Percentiles rank a stretch among this genome's conserved stretches.
phyloP scores from a whole-genome alignment of 1,140 invertebrate species.

The Musca vetustissima region DNA sequence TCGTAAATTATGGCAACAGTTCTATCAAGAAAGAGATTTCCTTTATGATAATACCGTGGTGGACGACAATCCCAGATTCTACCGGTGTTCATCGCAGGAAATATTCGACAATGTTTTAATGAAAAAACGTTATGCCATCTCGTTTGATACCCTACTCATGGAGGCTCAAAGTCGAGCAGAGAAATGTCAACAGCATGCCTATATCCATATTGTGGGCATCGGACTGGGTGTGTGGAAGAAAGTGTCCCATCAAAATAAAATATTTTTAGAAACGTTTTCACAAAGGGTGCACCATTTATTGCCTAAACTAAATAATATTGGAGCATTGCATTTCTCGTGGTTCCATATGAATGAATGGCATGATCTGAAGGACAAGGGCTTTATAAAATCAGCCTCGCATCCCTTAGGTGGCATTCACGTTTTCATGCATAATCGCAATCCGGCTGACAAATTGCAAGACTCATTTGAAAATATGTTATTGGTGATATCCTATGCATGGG shows the following conservation, averaged over 20 bases:
- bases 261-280: slow-evolving; percentile 47
- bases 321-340: slow-evolving; percentile 51
- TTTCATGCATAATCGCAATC: slow-evolving; percentile 37
- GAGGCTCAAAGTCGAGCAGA: slow-evolving; percentile 37
- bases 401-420: slow-evolving; percentile 40
- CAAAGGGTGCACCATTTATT: slow-evolving; percentile 38
- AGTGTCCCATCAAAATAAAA: slow-evolving; percentile 31
- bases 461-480: slow-evolving; percentile 42
- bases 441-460: slow-evolving; percentile 29
- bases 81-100: not conserved
- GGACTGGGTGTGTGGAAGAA: slow-evolving; percentile 47
- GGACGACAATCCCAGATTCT: slow-evolving; percentile 29
- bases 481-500: slow-evolving; percentile 68
- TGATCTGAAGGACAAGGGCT: slow-evolving; percentile 33
- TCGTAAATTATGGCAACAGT: slow-evolving; percentile 24
- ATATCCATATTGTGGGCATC: slow-evolving; percentile 46
- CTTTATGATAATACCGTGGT: slow-evolving; percentile 9
- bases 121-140: slow-evolving; percentile 45
- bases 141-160: slow-evolving; percentile 44
- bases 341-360: slow-evolving; percentile 33
- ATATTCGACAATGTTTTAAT: slow-evolving; percentile 43
- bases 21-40: slow-evolving; percentile 24
- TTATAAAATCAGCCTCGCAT: slow-evolving; percentile 33
- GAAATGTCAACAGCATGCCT: slow-evolving; percentile 35
- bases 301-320: slow-evolving; percentile 36